Evolutionary conservation across 2,888 invertebrate genomes (phyloP).

Genomic region (Apamea crenata): DNA sequence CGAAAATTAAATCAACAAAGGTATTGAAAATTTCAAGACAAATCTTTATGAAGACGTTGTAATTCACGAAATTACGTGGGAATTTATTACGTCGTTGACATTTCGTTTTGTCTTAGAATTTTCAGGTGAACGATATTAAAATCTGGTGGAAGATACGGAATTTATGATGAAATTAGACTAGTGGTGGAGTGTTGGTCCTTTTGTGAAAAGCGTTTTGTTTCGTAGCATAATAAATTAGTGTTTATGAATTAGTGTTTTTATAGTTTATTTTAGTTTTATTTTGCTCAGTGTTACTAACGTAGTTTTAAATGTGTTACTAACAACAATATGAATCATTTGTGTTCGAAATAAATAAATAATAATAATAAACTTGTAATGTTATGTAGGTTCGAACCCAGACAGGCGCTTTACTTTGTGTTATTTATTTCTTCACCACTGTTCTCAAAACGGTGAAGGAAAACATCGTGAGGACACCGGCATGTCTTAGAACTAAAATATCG

Average conservation of each 20-base stretch:
- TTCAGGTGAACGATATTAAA: constrained; percentile 42
- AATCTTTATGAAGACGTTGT: constrained; percentile 43
- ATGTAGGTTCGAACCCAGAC: no score
- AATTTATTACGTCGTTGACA: constrained; percentile 34
- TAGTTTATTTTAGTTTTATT: no score
- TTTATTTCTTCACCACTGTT: neutral
- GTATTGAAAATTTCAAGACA: constrained; percentile 47
- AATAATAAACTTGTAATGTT: no score
- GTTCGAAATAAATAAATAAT: no score
- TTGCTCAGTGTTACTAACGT: no score
- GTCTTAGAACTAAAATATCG: neutral
- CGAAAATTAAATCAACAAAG: constrained; percentile 31
- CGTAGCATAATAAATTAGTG: no score
- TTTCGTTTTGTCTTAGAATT: constrained; percentile 39
- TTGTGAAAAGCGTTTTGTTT: neutral
- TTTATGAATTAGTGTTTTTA: no score
- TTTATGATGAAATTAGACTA: constrained; percentile 33
- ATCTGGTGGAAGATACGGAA: constrained; percentile 8
- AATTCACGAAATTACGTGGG: constrained; percentile 42
- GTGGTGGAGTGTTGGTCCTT: neutral
- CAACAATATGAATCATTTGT: no score
- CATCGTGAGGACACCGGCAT: no score
- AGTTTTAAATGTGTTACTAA: no score
- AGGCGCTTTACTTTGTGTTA: no score
- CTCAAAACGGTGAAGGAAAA: neutral